Conservation (phyloP, 2,888 invertebrate species). For the Pollenia angustigena region DNA sequence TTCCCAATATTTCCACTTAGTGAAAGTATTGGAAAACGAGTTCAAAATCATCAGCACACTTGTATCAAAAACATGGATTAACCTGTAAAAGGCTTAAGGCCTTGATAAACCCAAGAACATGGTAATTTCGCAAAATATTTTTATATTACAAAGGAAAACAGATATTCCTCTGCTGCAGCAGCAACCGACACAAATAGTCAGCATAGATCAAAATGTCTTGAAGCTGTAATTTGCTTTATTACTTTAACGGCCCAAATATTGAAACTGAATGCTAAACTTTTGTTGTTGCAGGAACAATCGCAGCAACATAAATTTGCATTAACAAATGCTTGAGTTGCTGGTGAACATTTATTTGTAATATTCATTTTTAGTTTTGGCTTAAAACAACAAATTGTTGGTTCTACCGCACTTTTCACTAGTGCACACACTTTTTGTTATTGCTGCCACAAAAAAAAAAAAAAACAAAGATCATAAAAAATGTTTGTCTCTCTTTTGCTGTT, state of each 20-base stretch:
- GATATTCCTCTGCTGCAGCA: background rate
- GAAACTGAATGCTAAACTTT: constrained; percentile 19
- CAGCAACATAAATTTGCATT: background rate
- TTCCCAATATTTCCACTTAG: background rate
- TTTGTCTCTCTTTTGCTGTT: background rate
- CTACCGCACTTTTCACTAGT: constrained; percentile 4
- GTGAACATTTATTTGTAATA: too few relatives aligned
- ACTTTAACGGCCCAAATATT: constrained; percentile 29
- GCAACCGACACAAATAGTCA: background rate
- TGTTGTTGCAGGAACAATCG: background rate
- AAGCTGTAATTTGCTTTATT: constrained; percentile 50
- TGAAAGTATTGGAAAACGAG: background rate
- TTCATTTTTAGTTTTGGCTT: constrained; percentile 13
- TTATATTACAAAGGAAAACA: background rate
- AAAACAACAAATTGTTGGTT: constrained; percentile 58
- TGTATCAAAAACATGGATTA: background rate
- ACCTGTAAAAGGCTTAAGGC: constrained; percentile 11
- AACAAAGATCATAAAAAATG: constrained; percentile 5
- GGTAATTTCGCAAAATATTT: background rate
- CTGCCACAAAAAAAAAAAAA: background rate
- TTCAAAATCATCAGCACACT: background rate
- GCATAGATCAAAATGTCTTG: constrained; percentile 35
- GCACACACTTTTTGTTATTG: background rate
- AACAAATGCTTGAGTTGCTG: too few relatives aligned
- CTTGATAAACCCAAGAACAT: background rate